A percentile compares a stretch with the other conserved stretches of the same genome.
phyloP scores from a whole-genome alignment of 2,888 invertebrate species.

The Acleris emargana region DNA sequence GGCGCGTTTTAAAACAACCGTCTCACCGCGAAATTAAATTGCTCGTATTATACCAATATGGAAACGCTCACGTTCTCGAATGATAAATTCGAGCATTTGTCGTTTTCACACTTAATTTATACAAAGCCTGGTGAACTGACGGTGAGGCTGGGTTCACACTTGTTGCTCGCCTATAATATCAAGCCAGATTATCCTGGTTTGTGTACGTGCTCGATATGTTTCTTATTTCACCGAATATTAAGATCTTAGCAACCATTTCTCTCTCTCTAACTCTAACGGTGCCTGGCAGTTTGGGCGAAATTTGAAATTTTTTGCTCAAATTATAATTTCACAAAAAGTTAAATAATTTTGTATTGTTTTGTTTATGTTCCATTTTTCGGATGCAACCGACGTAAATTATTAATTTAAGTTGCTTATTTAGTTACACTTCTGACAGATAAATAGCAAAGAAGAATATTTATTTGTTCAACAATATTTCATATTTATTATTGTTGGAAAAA shows the following conservation, averaged over 20 bases:
- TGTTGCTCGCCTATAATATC: conserved; percentile 26
- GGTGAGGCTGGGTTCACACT: conserved; percentile 31
- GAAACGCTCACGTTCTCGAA: conserved; percentile 52
- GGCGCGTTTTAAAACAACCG: conserved; percentile 19
- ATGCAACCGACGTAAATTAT: too few species aligned
- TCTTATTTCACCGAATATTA: background rate
- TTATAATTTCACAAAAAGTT: too few species aligned
- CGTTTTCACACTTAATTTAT: conserved; percentile 67
- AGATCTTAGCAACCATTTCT: background rate
- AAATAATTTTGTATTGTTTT: too few species aligned
- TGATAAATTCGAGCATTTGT: conserved; percentile 75
- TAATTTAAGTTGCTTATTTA: too few species aligned
- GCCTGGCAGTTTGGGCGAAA: too few species aligned
- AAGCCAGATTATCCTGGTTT: conserved; percentile 1
- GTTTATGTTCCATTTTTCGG: too few species aligned
- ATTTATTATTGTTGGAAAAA: too few species aligned
- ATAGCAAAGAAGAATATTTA: too few species aligned
- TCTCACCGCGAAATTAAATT: conserved; percentile 36
- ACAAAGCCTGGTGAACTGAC: conserved; percentile 49
- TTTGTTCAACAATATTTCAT: too few species aligned
- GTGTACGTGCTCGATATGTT: background rate
- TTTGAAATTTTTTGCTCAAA: too few species aligned
- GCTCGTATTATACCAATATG: conserved; percentile 43
- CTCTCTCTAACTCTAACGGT: background rate
- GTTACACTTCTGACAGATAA: too few species aligned